These are phyloP conservation scores for Sphaeridia pumilis DNA, from an alignment of 2,888 invertebrate species.

Conservation along the genomic window DNA sequence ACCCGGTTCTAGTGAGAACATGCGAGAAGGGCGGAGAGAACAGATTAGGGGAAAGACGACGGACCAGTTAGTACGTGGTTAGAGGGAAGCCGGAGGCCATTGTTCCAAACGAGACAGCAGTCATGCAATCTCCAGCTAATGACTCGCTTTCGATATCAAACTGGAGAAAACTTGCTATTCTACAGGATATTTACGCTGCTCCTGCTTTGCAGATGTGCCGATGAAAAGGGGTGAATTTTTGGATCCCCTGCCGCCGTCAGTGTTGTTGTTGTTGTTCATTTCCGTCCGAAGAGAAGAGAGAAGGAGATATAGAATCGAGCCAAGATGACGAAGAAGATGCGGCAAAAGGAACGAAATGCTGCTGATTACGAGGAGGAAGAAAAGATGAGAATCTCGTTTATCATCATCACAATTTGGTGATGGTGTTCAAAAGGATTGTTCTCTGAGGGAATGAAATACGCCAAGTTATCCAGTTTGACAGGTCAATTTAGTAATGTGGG, in stretches of 20 bases:
- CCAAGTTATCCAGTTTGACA: slow-evolving; percentile 33
- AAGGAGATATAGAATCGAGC: not conserved
- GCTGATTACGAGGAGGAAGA: too few relatives aligned
- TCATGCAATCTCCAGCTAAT: not conserved
- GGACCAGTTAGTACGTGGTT: not conserved
- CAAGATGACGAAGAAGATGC: not conserved
- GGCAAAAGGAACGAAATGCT: too few relatives aligned
- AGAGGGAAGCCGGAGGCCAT: not conserved
- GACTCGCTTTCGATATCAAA: too few relatives aligned
- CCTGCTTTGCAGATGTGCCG: too few relatives aligned
- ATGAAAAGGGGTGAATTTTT: too few relatives aligned
- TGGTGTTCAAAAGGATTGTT: not conserved
- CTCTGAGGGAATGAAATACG: not conserved
- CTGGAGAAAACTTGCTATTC: too few relatives aligned
- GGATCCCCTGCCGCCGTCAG: too few relatives aligned
- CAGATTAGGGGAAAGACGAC: slow-evolving; percentile 1
- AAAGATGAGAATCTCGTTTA: slow-evolving; percentile 2
- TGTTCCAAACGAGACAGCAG: too few relatives aligned
- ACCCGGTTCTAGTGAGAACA: not conserved
- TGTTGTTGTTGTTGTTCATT: too few relatives aligned
- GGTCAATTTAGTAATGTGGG: slow-evolving; percentile 36
- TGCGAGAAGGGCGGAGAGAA: slow-evolving; percentile 1
- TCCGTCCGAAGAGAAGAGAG: too few relatives aligned
- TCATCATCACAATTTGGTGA: not conserved
- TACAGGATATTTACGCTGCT: too few relatives aligned